A percentile compares a stretch with the other conserved stretches of the same genome.
These are phyloP conservation scores for Erinaceus europaeus DNA, from an alignment of 2,113 vertebrate genomes.

Conservation along the genomic window DNA sequence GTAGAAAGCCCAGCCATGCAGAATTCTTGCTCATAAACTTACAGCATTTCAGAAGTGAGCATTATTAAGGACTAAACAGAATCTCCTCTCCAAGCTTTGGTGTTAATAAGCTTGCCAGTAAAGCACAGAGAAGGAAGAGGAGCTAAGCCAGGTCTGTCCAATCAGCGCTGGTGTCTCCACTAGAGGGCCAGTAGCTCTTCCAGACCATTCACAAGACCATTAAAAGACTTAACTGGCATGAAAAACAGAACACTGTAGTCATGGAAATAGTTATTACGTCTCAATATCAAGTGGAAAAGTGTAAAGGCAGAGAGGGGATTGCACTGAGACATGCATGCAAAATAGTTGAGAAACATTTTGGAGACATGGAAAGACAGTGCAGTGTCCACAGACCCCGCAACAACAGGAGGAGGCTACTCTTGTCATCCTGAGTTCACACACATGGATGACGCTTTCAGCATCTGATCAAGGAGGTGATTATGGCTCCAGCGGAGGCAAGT, in stretches of 20 bases:
- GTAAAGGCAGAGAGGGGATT: constrained; percentile 99
- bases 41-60: constrained; percentile 98
- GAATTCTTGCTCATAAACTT: constrained; percentile 98
- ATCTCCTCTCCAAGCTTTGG: constrained; percentile 98
- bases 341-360: constrained; percentile 99
- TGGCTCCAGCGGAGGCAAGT: constrained; percentile 70
- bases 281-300: constrained; percentile 98
- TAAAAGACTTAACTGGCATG: constrained; percentile 99
- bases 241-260: constrained; percentile 99
- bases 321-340: constrained; percentile 99
- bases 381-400: constrained; percentile 98
- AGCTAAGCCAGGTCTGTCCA: constrained; percentile 99
- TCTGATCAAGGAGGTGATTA: constrained; percentile 60
- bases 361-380: constrained; percentile 97
- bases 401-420: constrained; percentile 99
- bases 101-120: constrained; percentile 99
- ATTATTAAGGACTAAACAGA: constrained; percentile 97
- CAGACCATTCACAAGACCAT: constrained; percentile 99
- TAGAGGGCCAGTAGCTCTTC: constrained; percentile 99
- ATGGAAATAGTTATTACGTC: constrained; percentile 99
- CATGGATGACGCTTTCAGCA: constrained; percentile 71
- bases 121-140: constrained; percentile 99
- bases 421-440: constrained; percentile 94
- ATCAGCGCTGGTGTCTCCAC: constrained; percentile 98
- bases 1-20: constrained; percentile 96